These are phyloP conservation scores for Lates japonicus DNA, from an alignment of 2,797 vertebrate species.

Conservation along the genomic window DNA sequence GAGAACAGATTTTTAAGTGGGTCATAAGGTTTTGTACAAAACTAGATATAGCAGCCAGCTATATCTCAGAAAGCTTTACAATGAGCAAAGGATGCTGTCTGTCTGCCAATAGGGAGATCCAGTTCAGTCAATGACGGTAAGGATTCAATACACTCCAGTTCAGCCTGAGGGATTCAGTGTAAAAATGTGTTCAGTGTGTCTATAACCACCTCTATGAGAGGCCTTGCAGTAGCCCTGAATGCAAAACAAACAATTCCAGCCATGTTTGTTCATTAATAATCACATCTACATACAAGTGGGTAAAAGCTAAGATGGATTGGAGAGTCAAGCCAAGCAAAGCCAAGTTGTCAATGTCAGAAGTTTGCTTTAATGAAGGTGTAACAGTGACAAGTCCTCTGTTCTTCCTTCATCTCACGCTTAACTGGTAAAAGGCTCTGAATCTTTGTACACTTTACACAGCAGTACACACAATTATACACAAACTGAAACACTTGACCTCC, in stretches of 20 bases:
- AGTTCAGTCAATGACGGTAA: background rate
- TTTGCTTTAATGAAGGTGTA: slow-evolving; percentile 19
- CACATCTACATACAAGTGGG: slow-evolving; percentile 40
- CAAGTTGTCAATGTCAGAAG: slow-evolving; percentile 11
- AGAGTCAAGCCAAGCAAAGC: slow-evolving; percentile 20
- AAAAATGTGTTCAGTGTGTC: slow-evolving; percentile 9
- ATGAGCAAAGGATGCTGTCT: too few relatives aligned
- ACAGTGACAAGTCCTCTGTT: slow-evolving; percentile 23
- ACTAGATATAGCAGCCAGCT: too few relatives aligned
- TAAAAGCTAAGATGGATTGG: slow-evolving; percentile 28
- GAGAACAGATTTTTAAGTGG: background rate
- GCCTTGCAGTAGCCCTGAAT: slow-evolving; percentile 15
- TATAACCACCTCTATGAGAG: slow-evolving; percentile 3
- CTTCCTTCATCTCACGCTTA: slow-evolving; percentile 26
- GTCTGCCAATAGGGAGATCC: too few relatives aligned
- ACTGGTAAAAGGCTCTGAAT: slow-evolving; percentile 14
- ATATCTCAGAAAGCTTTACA: too few relatives aligned
- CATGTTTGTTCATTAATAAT: background rate
- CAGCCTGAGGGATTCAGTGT: background rate
- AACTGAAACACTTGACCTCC: slow-evolving; percentile 21
- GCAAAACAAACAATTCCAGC: slow-evolving; percentile 10
- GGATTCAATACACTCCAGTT: background rate
- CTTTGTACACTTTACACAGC: slow-evolving; percentile 2
- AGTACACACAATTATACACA: background rate
- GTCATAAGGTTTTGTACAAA: too few relatives aligned